Evolutionary conservation across 2,888 invertebrate species (phyloP).

Genomic region (Psylliodes chrysocephalus): DNA sequence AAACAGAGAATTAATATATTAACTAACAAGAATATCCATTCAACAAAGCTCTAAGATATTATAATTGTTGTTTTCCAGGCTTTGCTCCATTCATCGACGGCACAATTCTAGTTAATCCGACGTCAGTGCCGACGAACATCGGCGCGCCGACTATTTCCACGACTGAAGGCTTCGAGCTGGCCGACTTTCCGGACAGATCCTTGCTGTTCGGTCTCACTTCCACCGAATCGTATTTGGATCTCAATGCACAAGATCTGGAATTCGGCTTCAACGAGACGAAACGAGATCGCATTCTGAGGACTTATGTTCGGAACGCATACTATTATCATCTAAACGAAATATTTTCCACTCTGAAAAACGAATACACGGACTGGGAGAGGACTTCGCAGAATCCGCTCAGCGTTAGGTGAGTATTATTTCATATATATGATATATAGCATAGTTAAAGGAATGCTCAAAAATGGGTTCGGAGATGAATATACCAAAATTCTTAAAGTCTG

Average conservation of each 20-base stretch:
- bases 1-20: too few relatives aligned
- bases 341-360: conserved; percentile 90
- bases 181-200: conserved; percentile 84
- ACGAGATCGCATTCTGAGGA: conserved; percentile 86
- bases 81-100: conserved; percentile 97
- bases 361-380: conserved; percentile 96
- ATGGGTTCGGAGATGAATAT: too few relatives aligned
- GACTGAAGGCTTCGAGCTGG: conserved; percentile 82
- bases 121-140: conserved; percentile 54
- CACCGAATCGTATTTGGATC: conserved; percentile 83
- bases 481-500: too few relatives aligned
- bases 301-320: conserved; percentile 93
- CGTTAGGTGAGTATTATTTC: conserved; percentile 64
- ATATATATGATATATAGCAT: too few relatives aligned
- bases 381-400: conserved; percentile 87
- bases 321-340: conserved; percentile 95
- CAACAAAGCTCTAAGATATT: too few relatives aligned
- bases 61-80: conserved; percentile 59
- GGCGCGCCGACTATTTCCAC: conserved; percentile 68
- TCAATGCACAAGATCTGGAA: conserved; percentile 86
- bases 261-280: conserved; percentile 92
- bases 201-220: conserved; percentile 87
- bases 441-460: too few relatives aligned
- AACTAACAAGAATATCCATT: too few relatives aligned
- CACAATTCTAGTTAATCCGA: conserved; percentile 79